A percentile compares a stretch with the other conserved stretches of the same genome.
These are phyloP conservation scores for Catagonus wagneri DNA, from an alignment of 2,113 vertebrate genomes.

Conservation along the genomic window DNA sequence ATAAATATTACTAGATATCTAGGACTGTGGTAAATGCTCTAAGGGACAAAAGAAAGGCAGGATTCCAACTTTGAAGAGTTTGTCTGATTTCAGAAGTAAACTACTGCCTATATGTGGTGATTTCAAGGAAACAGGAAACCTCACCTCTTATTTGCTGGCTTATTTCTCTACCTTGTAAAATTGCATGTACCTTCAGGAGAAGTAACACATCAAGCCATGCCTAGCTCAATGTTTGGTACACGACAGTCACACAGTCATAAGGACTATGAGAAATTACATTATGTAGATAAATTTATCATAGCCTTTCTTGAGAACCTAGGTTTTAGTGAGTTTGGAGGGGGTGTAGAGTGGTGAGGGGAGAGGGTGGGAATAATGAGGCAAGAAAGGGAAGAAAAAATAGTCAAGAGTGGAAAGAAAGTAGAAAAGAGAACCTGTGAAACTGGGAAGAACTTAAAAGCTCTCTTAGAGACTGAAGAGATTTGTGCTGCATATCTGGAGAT, in stretches of 20 bases:
- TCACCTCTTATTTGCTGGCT: not conserved
- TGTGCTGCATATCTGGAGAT: not conserved
- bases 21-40: not conserved
- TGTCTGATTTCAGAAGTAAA: not conserved
- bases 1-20: slow-evolving; percentile 8
- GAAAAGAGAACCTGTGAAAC: not conserved
- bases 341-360: not conserved
- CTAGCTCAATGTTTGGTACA: not conserved
- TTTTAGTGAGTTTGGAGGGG: not conserved
- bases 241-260: not conserved
- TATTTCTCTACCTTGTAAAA: slow-evolving; percentile 8
- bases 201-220: not conserved
- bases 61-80: not conserved
- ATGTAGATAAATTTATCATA: not conserved
- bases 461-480: not conserved
- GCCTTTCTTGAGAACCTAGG: not conserved
- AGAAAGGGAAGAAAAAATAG: not conserved
- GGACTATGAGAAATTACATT: not conserved
- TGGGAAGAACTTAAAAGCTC: not conserved
- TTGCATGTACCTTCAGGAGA: not conserved
- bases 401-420: slow-evolving; percentile 9
- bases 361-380: not conserved
- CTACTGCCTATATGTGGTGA: not conserved
- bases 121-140: slow-evolving; percentile 9
- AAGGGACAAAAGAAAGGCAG: not conserved